Percentiles rank a stretch among this genome's conserved stretches.
Evolutionary conservation across 2,113 vertebrate genomes (phyloP).

Genomic region (Guaruba guarouba): DNA sequence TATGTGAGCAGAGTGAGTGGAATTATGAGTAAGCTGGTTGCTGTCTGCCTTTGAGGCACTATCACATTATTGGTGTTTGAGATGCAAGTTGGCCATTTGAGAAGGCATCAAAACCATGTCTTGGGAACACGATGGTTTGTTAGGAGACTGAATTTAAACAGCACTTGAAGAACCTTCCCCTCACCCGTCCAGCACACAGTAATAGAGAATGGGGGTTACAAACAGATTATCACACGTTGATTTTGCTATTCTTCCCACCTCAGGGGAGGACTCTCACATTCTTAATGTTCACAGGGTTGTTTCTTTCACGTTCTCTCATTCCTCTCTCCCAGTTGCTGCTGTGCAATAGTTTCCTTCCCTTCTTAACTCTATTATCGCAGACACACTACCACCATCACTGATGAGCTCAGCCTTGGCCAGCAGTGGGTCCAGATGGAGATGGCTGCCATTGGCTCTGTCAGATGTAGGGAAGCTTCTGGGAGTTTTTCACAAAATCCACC

Average conservation of each 20-base stretch:
- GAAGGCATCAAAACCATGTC: not conserved
- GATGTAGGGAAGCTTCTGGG: not conserved
- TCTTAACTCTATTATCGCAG: not conserved
- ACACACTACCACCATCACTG: fast-evolving
- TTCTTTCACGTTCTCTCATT: not conserved
- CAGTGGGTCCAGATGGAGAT: fast-evolving
- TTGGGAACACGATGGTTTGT: not conserved
- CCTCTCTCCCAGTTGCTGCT: not conserved
- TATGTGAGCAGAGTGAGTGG: not conserved
- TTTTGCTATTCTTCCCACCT: not conserved
- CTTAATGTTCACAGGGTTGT: fast-evolving
- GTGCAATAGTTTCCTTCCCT: not conserved
- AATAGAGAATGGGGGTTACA: fast-evolving
- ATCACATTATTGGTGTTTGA: not conserved
- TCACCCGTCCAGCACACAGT: fast-evolving
- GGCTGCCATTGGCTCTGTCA: not conserved
- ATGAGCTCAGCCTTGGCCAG: no score
- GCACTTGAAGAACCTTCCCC: not conserved
- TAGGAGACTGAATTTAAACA: not conserved
- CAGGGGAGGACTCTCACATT: fast-evolving
- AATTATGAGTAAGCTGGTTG: not conserved
- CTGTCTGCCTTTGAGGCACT: not conserved
- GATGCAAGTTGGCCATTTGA: not conserved
- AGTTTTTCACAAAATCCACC: not conserved
- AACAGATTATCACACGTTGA: fast-evolving